Base-by-base conservation (phyloP, 1,140 invertebrate species). In the Aphelenchoides avenae region DNA sequence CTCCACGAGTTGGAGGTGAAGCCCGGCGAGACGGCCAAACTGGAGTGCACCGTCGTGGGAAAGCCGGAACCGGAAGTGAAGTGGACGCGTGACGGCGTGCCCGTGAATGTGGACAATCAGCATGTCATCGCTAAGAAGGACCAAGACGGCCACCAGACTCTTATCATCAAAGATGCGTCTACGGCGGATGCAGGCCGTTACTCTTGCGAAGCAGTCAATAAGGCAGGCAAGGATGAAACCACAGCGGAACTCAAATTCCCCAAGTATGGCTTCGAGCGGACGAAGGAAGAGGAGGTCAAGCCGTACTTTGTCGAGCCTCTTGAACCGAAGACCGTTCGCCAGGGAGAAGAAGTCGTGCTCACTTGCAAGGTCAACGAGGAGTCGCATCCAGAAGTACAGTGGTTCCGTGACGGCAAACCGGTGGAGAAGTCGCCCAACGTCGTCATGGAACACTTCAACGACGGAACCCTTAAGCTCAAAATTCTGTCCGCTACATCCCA, bases 31-130 rank as follows among this genome's bases (percentile, higher is more conserved):
- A 65, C 30, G 13, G 57, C 50, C 30, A 30, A 60, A 18, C 41
- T 64, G n/a, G 48, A 63, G 18, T 47, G 37, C 33, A 66, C 60
- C 22, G 71, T 81, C 13, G 64, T 53, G 24, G 80, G 87, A 27
- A 89, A 88, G 72, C 89, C 89, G 0, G 82, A 87, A 66, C 90
- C 91, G 18, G 84, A 83, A 34, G 30, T 88, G 3, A 83, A 83
- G 66, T 93, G 89, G 87, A 76, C 77, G 49, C 75, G 77, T 50
- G 79, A 96, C 78, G 87, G 86, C 30, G 84, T 86, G 61, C 84
- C 87, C 73, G 83, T 95, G 22, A 75, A 82, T 58, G 83, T 72
- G 26, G 73, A 76, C 56, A 75, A 83, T 51, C 81, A 82, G n/a
- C 78, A 81, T 0, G 78, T 85, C n/a, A 61, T 63, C 26, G 61